Conservation (phyloP, 2,888 invertebrate species). For the Tethea ocularis region DNA sequence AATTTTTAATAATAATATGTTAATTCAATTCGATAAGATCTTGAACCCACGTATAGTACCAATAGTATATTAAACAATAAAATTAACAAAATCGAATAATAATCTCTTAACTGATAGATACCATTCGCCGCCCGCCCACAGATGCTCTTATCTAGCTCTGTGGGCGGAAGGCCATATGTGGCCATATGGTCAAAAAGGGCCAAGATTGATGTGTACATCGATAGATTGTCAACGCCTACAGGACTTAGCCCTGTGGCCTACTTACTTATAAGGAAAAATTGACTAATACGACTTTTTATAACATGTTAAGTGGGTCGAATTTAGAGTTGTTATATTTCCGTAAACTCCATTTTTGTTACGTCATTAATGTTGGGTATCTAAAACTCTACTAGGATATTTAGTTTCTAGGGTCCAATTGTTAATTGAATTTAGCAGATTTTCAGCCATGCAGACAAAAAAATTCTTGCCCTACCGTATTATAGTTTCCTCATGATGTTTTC, state of each 20-base stretch:
- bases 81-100: constrained; percentile 3
- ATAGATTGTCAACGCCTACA: constrained; percentile 28
- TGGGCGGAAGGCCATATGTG: constrained; percentile 51
- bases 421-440: too few species aligned
- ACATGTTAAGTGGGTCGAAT: neutral
- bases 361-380: too few species aligned
- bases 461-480: too few species aligned
- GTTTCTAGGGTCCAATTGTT: too few species aligned
- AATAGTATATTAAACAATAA: neutral
- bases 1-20: neutral
- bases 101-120: constrained; percentile 18
- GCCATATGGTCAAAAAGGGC: constrained; percentile 40
- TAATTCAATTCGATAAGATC: neutral
- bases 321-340: neutral
- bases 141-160: constrained; percentile 9
- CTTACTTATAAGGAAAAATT: constrained; percentile 8
- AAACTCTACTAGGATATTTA: too few species aligned
- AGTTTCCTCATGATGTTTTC: too few species aligned
- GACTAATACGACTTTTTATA: constrained; percentile 1
- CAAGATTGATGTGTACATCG: constrained; percentile 12
- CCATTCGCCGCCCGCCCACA: constrained; percentile 29
- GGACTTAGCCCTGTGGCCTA: constrained; percentile 20
- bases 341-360: neutral
- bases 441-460: too few species aligned
- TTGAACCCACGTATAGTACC: neutral